phyloP scores from a whole-genome alignment of 2,797 vertebrate genomes.

The Poeciliopsis infans region DNA sequence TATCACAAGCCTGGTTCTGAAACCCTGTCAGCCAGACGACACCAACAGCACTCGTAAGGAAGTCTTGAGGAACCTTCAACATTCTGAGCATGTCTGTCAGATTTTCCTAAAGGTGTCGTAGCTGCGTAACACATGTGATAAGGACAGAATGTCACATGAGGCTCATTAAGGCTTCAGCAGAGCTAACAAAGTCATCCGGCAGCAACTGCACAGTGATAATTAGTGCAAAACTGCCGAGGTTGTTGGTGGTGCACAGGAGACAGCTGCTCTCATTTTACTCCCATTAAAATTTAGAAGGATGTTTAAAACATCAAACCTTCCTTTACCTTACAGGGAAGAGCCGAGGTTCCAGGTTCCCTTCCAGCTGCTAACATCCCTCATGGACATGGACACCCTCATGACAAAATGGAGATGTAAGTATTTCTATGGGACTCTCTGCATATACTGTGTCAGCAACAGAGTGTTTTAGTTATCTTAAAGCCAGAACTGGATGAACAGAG shows the following conservation, averaged over 20 bases:
- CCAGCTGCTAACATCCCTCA: constrained; percentile 93
- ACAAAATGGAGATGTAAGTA: constrained; percentile 98
- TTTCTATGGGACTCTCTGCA: background rate
- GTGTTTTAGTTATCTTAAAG: constrained; percentile 6
- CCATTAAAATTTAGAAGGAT: constrained; percentile 5
- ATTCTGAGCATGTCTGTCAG: constrained; percentile 5
- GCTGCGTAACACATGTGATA: background rate
- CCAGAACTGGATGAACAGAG: constrained; percentile 16
- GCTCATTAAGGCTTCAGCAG: constrained; percentile 24
- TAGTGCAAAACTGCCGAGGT: constrained; percentile 19
- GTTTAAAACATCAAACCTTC: background rate
- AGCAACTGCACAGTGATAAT: constrained; percentile 34
- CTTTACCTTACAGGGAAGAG: constrained; percentile 85
- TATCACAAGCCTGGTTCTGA: constrained; percentile 9
- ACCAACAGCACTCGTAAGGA: constrained; percentile 7
- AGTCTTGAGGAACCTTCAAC: constrained; percentile 4
- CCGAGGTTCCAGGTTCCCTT: constrained; percentile 98
- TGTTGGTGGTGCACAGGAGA: constrained; percentile 7
- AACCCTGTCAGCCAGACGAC: constrained; percentile 1
- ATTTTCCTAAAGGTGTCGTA: constrained; percentile 21
- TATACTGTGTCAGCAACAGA: background rate
- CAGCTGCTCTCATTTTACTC: constrained; percentile 11
- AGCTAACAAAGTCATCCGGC: constrained; percentile 19
- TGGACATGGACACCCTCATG: constrained; percentile 95
- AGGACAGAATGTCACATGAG: constrained; percentile 17